Percentiles rank a stretch among this genome's conserved stretches.
These are phyloP conservation scores for Phycodurus eques DNA, from an alignment of 2,113 vertebrate genomes.

Conservation along the genomic window DNA sequence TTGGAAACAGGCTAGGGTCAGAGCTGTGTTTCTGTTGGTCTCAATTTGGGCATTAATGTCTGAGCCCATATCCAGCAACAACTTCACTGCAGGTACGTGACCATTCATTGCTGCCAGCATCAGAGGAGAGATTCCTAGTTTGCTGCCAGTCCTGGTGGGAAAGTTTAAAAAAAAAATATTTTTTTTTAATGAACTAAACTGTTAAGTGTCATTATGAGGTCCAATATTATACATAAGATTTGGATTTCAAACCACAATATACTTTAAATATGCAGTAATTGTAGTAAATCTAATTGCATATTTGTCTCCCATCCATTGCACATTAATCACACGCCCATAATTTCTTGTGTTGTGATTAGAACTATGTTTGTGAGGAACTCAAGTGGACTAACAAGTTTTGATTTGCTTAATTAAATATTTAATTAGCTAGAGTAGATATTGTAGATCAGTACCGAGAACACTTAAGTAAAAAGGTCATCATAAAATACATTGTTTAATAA, in stretches of 20 bases:
- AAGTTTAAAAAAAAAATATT: background rate
- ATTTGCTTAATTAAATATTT: background rate
- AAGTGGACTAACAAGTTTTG: background rate
- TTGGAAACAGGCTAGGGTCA: constrained; percentile 96
- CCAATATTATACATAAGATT: background rate
- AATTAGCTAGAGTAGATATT: background rate
- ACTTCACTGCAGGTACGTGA: constrained; percentile 94
- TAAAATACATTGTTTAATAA: background rate
- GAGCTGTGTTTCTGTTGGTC: constrained; percentile 96
- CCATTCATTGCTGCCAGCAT: constrained; percentile 99
- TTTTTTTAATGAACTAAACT: background rate
- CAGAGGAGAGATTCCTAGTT: constrained; percentile 95
- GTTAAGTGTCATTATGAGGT: background rate
- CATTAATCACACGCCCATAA: background rate
- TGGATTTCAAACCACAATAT: background rate
- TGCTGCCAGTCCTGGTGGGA: constrained; percentile 89
- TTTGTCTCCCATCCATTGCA: background rate
- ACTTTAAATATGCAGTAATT: background rate
- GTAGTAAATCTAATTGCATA: background rate
- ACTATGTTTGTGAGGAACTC: background rate
- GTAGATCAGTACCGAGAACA: background rate
- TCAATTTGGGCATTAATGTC: constrained; percentile 98
- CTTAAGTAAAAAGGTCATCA: background rate
- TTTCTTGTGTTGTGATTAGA: background rate
- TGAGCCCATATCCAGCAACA: constrained; percentile 96